Base-by-base conservation (phyloP, 2,888 invertebrate species). In the Eudemis profundana region DNA sequence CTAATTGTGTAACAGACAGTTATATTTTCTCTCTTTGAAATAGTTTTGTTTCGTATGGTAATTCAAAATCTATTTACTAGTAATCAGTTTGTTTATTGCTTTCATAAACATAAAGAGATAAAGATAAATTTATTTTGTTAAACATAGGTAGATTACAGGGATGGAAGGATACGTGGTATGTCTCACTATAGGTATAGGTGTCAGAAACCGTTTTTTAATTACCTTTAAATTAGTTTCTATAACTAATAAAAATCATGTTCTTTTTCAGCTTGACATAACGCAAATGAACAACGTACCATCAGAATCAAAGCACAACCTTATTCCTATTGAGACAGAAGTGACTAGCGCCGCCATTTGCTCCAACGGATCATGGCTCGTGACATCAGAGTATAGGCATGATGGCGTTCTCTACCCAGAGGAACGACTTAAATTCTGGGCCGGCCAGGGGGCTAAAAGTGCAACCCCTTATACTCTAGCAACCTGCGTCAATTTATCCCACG, bases 311-410 rank as follows among this genome's bases (percentile, higher is more conserved):
- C 78, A 83, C 69, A 90, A 93, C 64, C 78, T 92, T 1, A 61
- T 91, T 3, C 93, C 93, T 0, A 63, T 89, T 51, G 90, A 93
- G 70, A 89, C 86, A 0, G 92, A 93, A 73, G 86, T 92, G 7
- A 86, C 87, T 0, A 90, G 90, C 68, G 88, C 86, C 0, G 86
- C 89, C 0, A 82, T 90, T 23, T 87, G 85, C 63, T 85, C 83
- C 0, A 78, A 86, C 40, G 88, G 90, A 0, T 70, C 73, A 0
- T 91, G 89, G 88, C 84, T 92, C 0, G 89, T 86, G 47, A 92
- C 91, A 0, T 91, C 91, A 0, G 90, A 92, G 66, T 92, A 90
- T 71, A 79, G 91, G 64, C 86, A 89, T 67, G 91, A 92, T 27
- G 88, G 89, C n/a, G 69, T 81, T 40, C 81, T 75, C 36, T 90